Percentiles rank a stretch among this genome's conserved stretches.
phyloP scores from a whole-genome alignment of 2,888 invertebrate genomes.

The Eudasyphora cyanicolor region DNA sequence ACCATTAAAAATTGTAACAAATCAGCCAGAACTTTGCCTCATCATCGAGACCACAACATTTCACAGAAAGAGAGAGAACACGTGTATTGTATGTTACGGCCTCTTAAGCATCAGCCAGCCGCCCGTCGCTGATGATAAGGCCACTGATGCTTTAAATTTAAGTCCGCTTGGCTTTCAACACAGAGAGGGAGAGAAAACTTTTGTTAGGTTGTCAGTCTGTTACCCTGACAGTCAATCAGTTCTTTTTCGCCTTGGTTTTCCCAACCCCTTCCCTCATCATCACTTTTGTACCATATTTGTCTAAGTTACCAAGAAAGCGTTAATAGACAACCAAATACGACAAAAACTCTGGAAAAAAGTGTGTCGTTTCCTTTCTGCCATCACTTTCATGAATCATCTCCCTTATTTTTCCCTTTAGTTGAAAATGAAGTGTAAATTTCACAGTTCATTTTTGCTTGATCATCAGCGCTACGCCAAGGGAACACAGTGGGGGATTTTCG shows the following conservation, averaged over 20 bases:
- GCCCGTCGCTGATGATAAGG: no score
- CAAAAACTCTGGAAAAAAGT: neutral
- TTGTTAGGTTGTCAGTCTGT: neutral
- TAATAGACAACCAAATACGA: constrained; percentile 34
- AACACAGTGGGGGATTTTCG: no score
- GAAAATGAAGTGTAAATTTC: constrained; percentile 39
- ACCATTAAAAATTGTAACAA: neutral
- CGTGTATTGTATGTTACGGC: constrained; percentile 57
- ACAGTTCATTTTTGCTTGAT: constrained; percentile 39
- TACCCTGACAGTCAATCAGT: constrained; percentile 44
- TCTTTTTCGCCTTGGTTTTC: constrained; percentile 5
- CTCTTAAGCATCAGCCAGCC: constrained; percentile 52
- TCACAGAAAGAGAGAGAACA: constrained; percentile 45
- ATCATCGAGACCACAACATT: neutral
- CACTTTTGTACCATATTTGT: neutral
- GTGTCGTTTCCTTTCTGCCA: neutral
- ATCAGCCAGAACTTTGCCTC: neutral
- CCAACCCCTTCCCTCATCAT: neutral
- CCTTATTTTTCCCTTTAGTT: neutral
- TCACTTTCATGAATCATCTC: no score
- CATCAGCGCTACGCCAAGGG: constrained; percentile 18
- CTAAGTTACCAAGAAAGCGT: constrained; percentile 35
- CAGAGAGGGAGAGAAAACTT: neutral
- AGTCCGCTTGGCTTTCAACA: neutral
- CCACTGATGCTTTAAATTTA: neutral